A percentile compares a stretch with the other conserved stretches of the same genome.
These are phyloP conservation scores for Apistogramma diplotaenia DNA, from an alignment of 2,113 vertebrate species.

Conservation along the genomic window DNA sequence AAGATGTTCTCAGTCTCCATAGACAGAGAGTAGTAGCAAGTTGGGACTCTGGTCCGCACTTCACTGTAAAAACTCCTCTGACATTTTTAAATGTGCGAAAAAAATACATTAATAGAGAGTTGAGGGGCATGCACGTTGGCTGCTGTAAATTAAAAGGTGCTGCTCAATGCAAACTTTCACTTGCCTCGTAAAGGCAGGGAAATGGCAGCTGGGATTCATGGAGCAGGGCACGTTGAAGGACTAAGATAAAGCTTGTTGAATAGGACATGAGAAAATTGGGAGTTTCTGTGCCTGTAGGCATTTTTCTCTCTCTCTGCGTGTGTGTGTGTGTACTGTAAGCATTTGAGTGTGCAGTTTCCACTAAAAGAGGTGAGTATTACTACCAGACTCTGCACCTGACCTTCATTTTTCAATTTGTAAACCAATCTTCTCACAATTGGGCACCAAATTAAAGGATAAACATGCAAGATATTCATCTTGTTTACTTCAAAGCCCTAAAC, in stretches of 20 bases:
- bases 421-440: slow-evolving; percentile 76
- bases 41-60: slow-evolving; percentile 32
- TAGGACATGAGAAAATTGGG: background rate
- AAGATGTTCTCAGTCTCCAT: slow-evolving; percentile 75
- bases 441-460: slow-evolving; percentile 77
- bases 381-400: slow-evolving; percentile 74
- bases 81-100: slow-evolving; percentile 73
- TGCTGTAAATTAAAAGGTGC: slow-evolving; percentile 20
- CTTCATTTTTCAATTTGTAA: slow-evolving; percentile 83
- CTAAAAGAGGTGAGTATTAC: slow-evolving; percentile 44
- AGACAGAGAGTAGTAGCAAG: slow-evolving; percentile 53
- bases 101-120: slow-evolving; percentile 64
- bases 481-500: slow-evolving; percentile 72
- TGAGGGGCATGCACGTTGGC: slow-evolving; percentile 47
- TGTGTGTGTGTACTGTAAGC: slow-evolving; percentile 26
- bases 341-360: slow-evolving; percentile 29
- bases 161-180: slow-evolving; percentile 16
- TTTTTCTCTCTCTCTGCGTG: background rate
- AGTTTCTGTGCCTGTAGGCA: background rate
- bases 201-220: slow-evolving; percentile 2
- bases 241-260: slow-evolving; percentile 9
- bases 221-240: slow-evolving; percentile 2
- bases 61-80: slow-evolving; percentile 61
- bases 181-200: background rate
- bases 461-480: slow-evolving; percentile 78